Base-by-base conservation (phyloP, 2,888 invertebrate species). In the Sminthurinus aureus region DNA sequence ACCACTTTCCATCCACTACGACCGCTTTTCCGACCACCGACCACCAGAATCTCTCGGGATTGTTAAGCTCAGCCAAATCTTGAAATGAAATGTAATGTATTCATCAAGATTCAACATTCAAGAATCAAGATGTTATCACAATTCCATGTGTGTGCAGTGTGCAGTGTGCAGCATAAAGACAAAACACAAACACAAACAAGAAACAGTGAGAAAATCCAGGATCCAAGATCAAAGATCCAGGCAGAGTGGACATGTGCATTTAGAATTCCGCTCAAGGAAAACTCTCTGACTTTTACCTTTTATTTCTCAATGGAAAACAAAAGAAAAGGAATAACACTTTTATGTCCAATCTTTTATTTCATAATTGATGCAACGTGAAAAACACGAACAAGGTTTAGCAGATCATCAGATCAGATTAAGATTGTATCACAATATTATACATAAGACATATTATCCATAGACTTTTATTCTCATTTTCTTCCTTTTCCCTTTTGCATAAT, bases 41-140 rank as follows among this genome's bases (percentile, higher is more conserved):
- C n/a, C n/a, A n/a, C n/a, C n/a, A n/a, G n/a, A n/a, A n/a, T n/a
- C n/a, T n/a, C n/a, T n/a, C n/a, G n/a, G n/a, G n/a, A n/a, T n/a
- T n/a, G n/a, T n/a, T n/a, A n/a, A n/a, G n/a, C n/a, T n/a, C n/a
- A n/a, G n/a, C n/a, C n/a, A n/a, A n/a, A n/a, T n/a, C n/a, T n/a
- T n/a, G n/a, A n/a, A n/a, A n/a, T 38, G 38, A 38, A 38, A 38
- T 75, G 52, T 75, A 66, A 79, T 66, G 66, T 66, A 67, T 79
- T 38, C 79, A 79, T 79, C 79, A 79, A 79, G 79, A 79, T 67
- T 79, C 79, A 79, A 79, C 67, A 79, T 4, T 38, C 38, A 38
- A 38, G 38, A 38, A 4, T 38, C 38, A 38, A 38, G 38, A 38
- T 79, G 26, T 66, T 26, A 79, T 67, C 67, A 12, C 50, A 75